Percentiles rank a stretch among this genome's conserved stretches.
Conservation (phyloP, 2,797 vertebrate genomes). For the Macropus fuliginosus region DNA sequence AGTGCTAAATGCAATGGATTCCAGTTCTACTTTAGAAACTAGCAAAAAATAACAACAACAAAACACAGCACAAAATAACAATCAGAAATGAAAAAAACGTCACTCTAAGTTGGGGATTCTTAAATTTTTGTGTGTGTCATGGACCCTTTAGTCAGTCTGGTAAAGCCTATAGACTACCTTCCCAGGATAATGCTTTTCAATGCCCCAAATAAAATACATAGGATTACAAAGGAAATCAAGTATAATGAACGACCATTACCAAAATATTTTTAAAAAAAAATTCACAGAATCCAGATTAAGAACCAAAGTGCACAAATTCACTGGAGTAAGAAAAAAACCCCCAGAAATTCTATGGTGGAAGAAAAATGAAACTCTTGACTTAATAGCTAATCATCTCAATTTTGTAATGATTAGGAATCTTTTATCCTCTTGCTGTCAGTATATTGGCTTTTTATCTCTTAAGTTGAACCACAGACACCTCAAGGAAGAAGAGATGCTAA, state of each 20-base stretch:
- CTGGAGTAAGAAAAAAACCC: not conserved
- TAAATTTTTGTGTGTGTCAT: not conserved
- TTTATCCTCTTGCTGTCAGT: not conserved
- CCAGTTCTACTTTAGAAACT: constrained; percentile 77
- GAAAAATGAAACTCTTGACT: not conserved
- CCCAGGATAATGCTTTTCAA: not conserved
- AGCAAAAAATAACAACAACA: constrained; percentile 76
- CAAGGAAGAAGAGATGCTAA: not conserved
- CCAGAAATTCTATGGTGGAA: not conserved
- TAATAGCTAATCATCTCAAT: not conserved
- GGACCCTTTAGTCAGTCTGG: not conserved
- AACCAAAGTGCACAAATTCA: not conserved
- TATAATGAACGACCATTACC: not conserved
- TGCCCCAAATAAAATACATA: not conserved
- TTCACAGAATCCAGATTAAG: not conserved
- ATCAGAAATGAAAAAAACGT: constrained; percentile 36
- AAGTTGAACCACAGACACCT: not conserved
- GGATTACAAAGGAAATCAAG: not conserved
- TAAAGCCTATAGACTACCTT: not conserved
- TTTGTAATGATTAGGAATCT: not conserved
- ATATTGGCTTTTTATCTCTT: not conserved
- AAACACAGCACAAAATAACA: constrained; percentile 43
- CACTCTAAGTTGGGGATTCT: not conserved
- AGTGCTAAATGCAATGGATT: constrained; percentile 76
- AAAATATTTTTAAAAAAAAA: not conserved